Evolutionary conservation across 1,140 invertebrate genomes (phyloP), one percentile per base, ranked within the genome.

Genomic region (Neodiprion pinetum): DNA sequence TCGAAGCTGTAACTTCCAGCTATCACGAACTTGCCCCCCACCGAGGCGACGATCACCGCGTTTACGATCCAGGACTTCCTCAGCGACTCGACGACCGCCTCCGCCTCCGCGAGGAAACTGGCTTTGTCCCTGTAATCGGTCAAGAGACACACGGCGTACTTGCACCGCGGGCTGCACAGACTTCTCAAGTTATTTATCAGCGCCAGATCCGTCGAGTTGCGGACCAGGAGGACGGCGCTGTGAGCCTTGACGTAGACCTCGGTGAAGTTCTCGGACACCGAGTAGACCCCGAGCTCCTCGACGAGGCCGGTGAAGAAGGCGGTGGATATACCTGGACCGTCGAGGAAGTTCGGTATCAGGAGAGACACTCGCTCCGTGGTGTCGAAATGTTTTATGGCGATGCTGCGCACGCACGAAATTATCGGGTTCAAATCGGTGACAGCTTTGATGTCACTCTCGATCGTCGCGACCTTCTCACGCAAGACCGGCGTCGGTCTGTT

Each of bases 91-190:
- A 77, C 68, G 23, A 84, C 48, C 7, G 1, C 5, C 0, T 72
- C 9, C 1, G 76, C 69, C 1, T 82, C 72, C 0, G 72, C 23
- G 11, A 83, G 66, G 8, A 88, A 86, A 9, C 65, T 74, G 3
- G 74, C 69, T 48, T 83, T 53, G 10, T 80, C 69, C 0, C 23
- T 17, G 53, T 80, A 85, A 10, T 14, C 7, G 1, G 12, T 71
- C 0, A 74, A 76, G 7, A 84, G 1, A 21, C 84, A 75, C 7
- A 77, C 61, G 3, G 81, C 23, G 48, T 80, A 83, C 21, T 48
- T 40, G 71, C 86, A 86, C 0, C 79, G 80, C 4, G 69, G 14
- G 10, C 76, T 77, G 71, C 85, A 87, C 7, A 84, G 47, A 5
- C 8, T 49, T n/a, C 5, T 5, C 48, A 71, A 9, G n/a, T 61